Base-by-base conservation (phyloP, 1,140 invertebrate genomes). In the Drosophila lacertosa region DNA sequence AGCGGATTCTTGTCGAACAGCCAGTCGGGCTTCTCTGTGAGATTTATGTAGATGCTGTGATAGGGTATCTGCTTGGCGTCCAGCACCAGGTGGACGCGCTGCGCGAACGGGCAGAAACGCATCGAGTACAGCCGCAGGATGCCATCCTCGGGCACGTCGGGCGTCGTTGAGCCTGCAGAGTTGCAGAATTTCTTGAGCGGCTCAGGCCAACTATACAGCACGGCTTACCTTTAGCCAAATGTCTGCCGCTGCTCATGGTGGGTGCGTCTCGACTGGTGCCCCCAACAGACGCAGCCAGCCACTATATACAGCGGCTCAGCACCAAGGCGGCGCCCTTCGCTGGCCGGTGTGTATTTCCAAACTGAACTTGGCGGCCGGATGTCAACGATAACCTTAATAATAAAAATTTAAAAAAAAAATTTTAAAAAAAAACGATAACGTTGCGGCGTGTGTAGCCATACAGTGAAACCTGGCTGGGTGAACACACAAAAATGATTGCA, bases 21-120 rank as follows among this genome's bases (percentile, higher is more conserved):
- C 97, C 97, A 98, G 63, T 97, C 96, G 0, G 97, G 97, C 91
- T 98, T 98, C 20, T 94, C 92, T 20, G 93, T 93, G 48, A 98
- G 92, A 92, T 98, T 95, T 22, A 98, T 93, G 86, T 97, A 97
- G 4, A 98, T 94, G n/a, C 95, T 93, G 90, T 98, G 96, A 89
- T 97, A 95, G 94, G 95, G 95, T 58, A 98, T 94, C 66, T 95
- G 94, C 92, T 98, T 98, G 13, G 96, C 95, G 65, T 95, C 95
- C 7, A 98, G 91, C 1, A 97, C 95, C 4, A 98, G 93, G 67
- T 97, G 93, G 16, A 96, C 94, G 62, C 97, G 93, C 84, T 98
- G 96, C 0, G 97, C 96, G 89, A 95, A 99, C 0, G 97, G 97
- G 90, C 97, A 98, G 91, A 96, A 98, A 67, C 96, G 93, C 96